phyloP scores from a whole-genome alignment of 2,113 vertebrate species.

The Heterochromis multidens region DNA sequence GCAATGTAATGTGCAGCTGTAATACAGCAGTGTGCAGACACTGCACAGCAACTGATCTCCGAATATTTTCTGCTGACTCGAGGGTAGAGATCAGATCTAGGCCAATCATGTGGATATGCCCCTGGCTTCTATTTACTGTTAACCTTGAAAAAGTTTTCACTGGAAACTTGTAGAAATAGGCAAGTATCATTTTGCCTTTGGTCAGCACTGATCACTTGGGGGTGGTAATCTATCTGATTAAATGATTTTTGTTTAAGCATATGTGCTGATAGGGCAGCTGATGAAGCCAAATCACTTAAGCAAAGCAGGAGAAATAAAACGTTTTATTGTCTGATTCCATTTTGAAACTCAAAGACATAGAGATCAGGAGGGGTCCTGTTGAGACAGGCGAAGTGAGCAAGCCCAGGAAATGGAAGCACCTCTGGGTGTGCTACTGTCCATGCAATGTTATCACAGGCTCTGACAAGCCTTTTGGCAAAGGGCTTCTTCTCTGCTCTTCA shows the following conservation, averaged over 20 bases:
- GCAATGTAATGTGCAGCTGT: background rate
- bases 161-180: background rate
- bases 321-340: constrained; percentile 21
- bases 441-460: constrained; percentile 59
- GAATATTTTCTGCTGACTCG: constrained; percentile 31
- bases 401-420: constrained; percentile 47
- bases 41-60: constrained; percentile 9
- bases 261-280: background rate
- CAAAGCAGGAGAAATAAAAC: background rate
- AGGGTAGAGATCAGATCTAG: constrained; percentile 32
- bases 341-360: constrained; percentile 24
- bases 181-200: background rate
- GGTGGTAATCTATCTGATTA: background rate
- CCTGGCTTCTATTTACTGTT: background rate
- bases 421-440: constrained; percentile 67
- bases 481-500: constrained; percentile 29
- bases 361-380: constrained; percentile 53
- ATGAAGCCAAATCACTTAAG: background rate
- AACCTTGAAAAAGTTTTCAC: background rate
- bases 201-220: background rate
- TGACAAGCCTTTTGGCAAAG: constrained; percentile 65
- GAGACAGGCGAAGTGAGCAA: constrained; percentile 61
- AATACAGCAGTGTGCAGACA: background rate
- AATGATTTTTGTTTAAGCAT: background rate
- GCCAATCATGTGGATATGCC: constrained; percentile 23